phyloP scores from a whole-genome alignment of 2,797 vertebrate genomes.

The Sylvia borin region DNA sequence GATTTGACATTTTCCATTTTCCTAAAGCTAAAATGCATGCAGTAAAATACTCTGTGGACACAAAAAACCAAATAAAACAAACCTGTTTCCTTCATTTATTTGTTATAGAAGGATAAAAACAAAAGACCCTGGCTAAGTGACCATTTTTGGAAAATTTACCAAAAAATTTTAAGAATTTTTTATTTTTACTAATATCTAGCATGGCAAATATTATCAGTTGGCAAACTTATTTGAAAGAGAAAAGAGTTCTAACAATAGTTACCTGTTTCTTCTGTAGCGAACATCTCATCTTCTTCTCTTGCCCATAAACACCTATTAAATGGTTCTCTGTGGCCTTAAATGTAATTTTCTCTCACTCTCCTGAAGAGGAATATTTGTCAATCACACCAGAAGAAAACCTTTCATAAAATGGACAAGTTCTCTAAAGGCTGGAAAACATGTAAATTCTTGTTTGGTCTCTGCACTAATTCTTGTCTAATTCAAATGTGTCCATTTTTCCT shows the following conservation, averaged over 20 bases:
- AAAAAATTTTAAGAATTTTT: neutral
- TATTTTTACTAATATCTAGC: neutral
- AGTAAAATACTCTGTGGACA: neutral
- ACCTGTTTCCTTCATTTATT: neutral
- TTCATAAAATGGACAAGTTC: neutral
- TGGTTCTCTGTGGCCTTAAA: neutral
- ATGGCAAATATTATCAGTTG: neutral
- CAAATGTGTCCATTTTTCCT: neutral
- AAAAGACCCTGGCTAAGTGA: neutral
- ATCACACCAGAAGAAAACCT: neutral
- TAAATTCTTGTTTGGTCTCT: neutral
- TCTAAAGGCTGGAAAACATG: neutral
- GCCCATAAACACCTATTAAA: neutral
- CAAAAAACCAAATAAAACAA: neutral
- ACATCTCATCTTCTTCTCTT: neutral
- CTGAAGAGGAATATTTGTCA: neutral
- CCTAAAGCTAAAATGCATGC: neutral
- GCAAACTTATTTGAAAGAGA: neutral
- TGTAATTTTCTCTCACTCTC: fast-evolving
- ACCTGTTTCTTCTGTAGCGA: neutral
- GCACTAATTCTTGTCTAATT: neutral
- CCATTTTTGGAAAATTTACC: neutral
- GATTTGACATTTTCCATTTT: neutral
- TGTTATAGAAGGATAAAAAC: neutral
- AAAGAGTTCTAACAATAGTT: neutral